Conservation (phyloP, 2,113 vertebrate species). For the Mesocricetus auratus region DNA sequence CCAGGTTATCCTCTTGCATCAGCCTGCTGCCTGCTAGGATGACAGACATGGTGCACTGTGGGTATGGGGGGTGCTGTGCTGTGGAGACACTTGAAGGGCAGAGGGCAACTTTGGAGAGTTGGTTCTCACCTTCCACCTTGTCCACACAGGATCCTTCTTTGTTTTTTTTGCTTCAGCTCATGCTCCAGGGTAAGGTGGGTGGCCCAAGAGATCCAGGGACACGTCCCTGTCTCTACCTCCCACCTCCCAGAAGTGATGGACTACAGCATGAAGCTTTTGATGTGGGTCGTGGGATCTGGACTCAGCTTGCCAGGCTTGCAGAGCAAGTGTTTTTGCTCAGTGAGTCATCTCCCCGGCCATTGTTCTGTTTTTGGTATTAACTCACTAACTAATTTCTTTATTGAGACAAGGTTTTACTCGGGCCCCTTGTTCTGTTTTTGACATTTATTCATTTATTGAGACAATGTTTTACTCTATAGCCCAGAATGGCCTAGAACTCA, state of each 20-base stretch:
- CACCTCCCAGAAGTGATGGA: too few species aligned
- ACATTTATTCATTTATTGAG: background rate
- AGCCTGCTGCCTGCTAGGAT: background rate
- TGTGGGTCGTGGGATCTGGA: background rate
- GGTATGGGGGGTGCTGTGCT: background rate
- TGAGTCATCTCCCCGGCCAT: background rate
- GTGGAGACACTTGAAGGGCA: background rate
- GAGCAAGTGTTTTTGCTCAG: too few species aligned
- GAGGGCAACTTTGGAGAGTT: background rate
- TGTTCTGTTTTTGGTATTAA: background rate
- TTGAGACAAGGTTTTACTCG: background rate
- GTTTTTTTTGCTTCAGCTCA: background rate
- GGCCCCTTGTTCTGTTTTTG: background rate
- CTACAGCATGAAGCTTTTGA: background rate
- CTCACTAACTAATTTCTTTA: background rate
- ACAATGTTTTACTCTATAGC: background rate
- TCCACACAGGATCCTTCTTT: background rate
- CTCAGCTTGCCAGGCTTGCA: background rate
- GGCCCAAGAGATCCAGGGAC: background rate
- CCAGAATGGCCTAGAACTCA: background rate
- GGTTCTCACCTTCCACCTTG: background rate
- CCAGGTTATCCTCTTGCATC: background rate
- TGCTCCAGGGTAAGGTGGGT: background rate
- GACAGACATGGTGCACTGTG: background rate
- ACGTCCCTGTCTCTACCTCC: background rate